Conservation (phyloP, 1,140 invertebrate species). For the Archegozetes longisetosus region DNA sequence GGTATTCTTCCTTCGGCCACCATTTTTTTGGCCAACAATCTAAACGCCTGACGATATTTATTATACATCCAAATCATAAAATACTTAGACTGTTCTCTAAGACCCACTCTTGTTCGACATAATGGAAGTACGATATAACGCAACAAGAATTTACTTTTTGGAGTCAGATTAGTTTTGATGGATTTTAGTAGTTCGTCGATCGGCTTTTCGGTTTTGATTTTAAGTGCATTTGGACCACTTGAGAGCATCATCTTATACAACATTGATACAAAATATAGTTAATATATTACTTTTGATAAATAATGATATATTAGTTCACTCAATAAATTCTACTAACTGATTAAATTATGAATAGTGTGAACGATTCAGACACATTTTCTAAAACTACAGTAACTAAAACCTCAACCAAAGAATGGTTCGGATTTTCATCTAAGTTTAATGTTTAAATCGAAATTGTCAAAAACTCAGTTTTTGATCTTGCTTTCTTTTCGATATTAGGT, state of each 20-base stretch:
- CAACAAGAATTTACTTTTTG: constrained; percentile 19
- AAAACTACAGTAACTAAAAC: too few species aligned
- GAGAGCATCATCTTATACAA: constrained; percentile 1
- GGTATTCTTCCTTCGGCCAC: constrained; percentile 44
- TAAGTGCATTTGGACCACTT: neutral
- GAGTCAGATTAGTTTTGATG: constrained; percentile 7
- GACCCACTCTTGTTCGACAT: constrained; percentile 40
- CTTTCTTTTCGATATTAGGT: too few species aligned
- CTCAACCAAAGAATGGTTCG: too few species aligned
- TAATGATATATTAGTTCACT: too few species aligned
- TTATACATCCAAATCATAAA: constrained; percentile 33
- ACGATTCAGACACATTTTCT: too few species aligned
- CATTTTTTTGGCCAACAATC: constrained; percentile 40
- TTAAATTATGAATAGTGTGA: too few species aligned
- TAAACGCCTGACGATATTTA: constrained; percentile 41
- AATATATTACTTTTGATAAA: too few species aligned
- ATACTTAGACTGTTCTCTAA: constrained; percentile 20
- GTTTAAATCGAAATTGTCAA: too few species aligned
- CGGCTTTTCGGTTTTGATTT: constrained; percentile 3
- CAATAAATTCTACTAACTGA: too few species aligned
- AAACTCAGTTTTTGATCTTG: too few species aligned
- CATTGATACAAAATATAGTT: neutral
- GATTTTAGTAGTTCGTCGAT: constrained; percentile 12
- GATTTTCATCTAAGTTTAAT: too few species aligned
- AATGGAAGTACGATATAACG: constrained; percentile 38